These are phyloP conservation scores for Nannoperca australis DNA, from an alignment of 2,797 vertebrate species.

Conservation along the genomic window DNA sequence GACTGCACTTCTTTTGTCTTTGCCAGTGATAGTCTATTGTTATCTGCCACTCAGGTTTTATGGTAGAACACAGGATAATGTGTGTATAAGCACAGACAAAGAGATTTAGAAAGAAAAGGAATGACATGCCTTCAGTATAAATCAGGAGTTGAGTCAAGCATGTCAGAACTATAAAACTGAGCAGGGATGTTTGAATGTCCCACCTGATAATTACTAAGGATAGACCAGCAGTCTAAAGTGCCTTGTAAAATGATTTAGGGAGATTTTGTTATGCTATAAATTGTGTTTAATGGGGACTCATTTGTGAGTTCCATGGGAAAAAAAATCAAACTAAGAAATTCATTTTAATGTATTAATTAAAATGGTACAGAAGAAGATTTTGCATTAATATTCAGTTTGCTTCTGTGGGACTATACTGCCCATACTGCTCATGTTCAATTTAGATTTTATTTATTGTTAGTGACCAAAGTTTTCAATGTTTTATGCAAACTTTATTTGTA, in stretches of 20 bases:
- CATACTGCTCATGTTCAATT: slow-evolving; percentile 6
- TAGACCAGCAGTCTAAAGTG: background rate
- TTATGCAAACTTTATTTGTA: background rate
- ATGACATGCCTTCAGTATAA: slow-evolving; percentile 38
- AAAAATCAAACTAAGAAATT: background rate
- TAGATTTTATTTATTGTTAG: background rate
- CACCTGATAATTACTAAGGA: slow-evolving; percentile 48
- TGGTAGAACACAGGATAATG: background rate
- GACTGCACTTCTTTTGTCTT: slow-evolving; percentile 61
- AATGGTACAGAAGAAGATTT: background rate
- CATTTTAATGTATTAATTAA: background rate
- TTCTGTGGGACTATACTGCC: background rate
- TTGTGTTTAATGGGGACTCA: background rate
- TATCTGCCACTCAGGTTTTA: slow-evolving; percentile 47
- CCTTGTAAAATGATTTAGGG: background rate
- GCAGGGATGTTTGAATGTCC: slow-evolving; percentile 46
- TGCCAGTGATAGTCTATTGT: slow-evolving; percentile 63
- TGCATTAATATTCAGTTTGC: slow-evolving; percentile 7
- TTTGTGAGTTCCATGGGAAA: background rate
- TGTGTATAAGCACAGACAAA: background rate
- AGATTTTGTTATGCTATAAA: background rate
- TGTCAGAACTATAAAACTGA: slow-evolving; percentile 59
- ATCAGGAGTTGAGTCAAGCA: slow-evolving; percentile 46
- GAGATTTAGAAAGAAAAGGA: slow-evolving; percentile 22
- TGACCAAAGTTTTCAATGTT: background rate